Evolutionary conservation across 2,113 vertebrate genomes (phyloP).

Genomic region (Chaetodon trifascialis): DNA sequence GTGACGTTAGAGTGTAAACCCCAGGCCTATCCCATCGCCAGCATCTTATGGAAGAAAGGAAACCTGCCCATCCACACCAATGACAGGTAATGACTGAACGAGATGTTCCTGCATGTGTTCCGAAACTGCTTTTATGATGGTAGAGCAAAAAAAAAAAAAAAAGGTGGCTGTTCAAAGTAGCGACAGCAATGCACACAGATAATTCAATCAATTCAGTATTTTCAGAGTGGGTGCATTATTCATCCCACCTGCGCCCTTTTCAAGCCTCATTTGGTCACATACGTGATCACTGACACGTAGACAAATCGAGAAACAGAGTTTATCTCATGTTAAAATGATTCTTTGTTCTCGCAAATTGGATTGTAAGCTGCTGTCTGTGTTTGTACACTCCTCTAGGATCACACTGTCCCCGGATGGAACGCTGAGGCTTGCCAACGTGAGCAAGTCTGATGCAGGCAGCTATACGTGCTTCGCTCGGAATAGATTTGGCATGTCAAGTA

Average conservation of each 20-base stretch:
- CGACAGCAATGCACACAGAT: not conserved
- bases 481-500: conserved; percentile 91
- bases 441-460: conserved; percentile 89
- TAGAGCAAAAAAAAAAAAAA: not conserved
- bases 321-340: conserved; percentile 22
- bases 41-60: conserved; percentile 91
- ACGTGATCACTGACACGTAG: not conserved
- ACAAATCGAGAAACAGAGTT: conserved; percentile 21
- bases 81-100: conserved; percentile 85
- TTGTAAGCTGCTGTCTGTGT: conserved; percentile 40
- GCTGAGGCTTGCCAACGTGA: conserved; percentile 89
- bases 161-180: not conserved
- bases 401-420: conserved; percentile 88
- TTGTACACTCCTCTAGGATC: conserved; percentile 79
- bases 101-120: not conserved
- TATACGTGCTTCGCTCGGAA: conserved; percentile 93
- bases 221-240: not conserved
- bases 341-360: not conserved
- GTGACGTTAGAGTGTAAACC: conserved; percentile 93
- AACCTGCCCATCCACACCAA: conserved; percentile 86
- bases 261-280: not conserved
- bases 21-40: conserved; percentile 90
- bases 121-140: not conserved
- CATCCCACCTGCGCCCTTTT: not conserved
- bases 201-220: not conserved